Base-by-base conservation (phyloP, 2,888 invertebrate genomes). In the Crocallis elinguaria region DNA sequence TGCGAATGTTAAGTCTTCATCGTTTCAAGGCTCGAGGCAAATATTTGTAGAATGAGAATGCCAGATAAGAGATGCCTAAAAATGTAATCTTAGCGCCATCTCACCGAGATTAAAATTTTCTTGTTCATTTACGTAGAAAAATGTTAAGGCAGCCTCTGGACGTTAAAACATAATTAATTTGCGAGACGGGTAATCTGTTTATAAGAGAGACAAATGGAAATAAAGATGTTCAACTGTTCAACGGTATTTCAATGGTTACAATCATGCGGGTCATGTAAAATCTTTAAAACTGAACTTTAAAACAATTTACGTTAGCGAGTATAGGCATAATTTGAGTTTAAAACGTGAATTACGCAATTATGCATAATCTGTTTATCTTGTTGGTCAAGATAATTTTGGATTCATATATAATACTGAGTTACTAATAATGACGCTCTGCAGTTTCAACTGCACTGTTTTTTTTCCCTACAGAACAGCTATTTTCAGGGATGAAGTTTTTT, bases 21-120 rank as follows among this genome's bases (percentile, higher is more conserved):
- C n/a, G n/a, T n/a, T n/a, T n/a, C 2, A 71, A 71, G 57, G 43
- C 56, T 62, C 41, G 11, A 35, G 55, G 60, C 69, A 77, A 79
- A 82, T 79, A 75, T 79, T 76, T 75, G 67, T 59, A 72, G 64
- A 73, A 74, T 69, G 69, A 69, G 66, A 71, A 76, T 67, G 60
- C 62, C 66, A 53, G 77, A 82, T 80, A 80, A 76, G 69, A 68
- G 67, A 67, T 64, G 70, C 66, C 71, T 43, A 68, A 77, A 80
- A 79, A 75, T 75, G 64, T 79, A 74, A 80, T 80, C 76, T 78
- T 71, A 67, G 70, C 75, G 70, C 72, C 64, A 71, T 64, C 64
- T 66, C 56, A 58, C 71, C 61, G 66, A 77, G 77, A 80, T 82
- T 78, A 78, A 75, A 53, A 79, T 74, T 73, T 67, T 60, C 62